A percentile compares a stretch with the other conserved stretches of the same genome.
Evolutionary conservation across 2,888 invertebrate genomes (phyloP).

Genomic region (Eupeodes luniger): DNA sequence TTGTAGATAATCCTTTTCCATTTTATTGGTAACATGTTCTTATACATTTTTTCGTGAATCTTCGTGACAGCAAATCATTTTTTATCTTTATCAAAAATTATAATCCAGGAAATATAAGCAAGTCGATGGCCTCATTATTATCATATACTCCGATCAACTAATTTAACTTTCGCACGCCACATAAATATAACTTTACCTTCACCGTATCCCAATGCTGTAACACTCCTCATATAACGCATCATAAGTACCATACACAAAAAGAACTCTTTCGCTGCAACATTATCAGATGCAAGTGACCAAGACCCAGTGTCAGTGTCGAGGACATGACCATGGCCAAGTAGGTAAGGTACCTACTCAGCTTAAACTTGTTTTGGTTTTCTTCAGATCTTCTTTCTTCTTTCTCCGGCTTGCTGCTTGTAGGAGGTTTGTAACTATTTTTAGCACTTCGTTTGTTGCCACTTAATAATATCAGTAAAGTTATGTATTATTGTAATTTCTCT

Average conservation of each 20-base stretch:
- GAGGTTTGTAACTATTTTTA: slow-evolving; percentile 47
- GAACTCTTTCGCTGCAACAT: slow-evolving; percentile 14
- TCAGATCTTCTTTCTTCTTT: slow-evolving; percentile 31
- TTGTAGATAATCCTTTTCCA: no score
- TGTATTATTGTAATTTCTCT: not conserved
- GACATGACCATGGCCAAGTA: slow-evolving; percentile 62
- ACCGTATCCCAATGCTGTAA: not conserved
- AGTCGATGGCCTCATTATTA: slow-evolving; percentile 21
- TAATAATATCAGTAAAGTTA: not conserved
- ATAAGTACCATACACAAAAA: slow-evolving; percentile 5
- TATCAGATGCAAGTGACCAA: slow-evolving; percentile 48
- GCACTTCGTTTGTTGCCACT: slow-evolving; percentile 21
- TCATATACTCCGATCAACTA: not conserved
- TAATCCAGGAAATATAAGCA: slow-evolving; percentile 18
- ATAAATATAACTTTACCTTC: slow-evolving; percentile 38
- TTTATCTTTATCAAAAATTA: slow-evolving; percentile 3
- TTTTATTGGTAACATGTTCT: no score
- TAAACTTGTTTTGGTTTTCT: slow-evolving; percentile 48
- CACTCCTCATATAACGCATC: not conserved
- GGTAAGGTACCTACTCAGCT: slow-evolving; percentile 2
- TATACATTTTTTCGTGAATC: not conserved
- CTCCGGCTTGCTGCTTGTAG: slow-evolving; percentile 34
- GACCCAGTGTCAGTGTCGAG: slow-evolving; percentile 66
- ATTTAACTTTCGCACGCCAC: slow-evolving; percentile 12
- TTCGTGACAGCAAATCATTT: not conserved